These are phyloP conservation scores for Drosophila percnosoma DNA, from an alignment of 2,888 invertebrate species.

Conservation along the genomic window DNA sequence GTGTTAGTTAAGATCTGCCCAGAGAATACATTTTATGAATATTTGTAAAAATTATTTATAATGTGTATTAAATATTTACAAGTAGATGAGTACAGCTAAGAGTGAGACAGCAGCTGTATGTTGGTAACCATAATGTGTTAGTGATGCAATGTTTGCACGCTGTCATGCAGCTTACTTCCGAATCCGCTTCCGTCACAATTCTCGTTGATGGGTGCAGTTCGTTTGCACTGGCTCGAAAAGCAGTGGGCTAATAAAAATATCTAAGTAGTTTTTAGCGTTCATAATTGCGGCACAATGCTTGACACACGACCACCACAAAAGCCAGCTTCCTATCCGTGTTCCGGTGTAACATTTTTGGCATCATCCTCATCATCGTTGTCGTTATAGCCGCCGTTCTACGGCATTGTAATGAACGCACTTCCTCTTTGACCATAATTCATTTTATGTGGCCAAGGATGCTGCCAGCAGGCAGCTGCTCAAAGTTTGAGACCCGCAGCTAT, in stretches of 20 bases:
- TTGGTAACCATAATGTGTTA: constrained; percentile 22
- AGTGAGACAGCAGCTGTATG: neutral
- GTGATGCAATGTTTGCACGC: constrained; percentile 60
- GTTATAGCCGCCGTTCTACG: constrained; percentile 28
- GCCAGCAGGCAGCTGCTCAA: constrained; percentile 50
- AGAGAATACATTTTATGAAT: neutral
- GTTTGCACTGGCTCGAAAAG: constrained; percentile 10
- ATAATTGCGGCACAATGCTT: constrained; percentile 82
- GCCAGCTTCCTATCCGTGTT: constrained; percentile 65
- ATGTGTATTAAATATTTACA: neutral
- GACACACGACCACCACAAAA: constrained; percentile 83
- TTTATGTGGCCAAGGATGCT: constrained; percentile 44
- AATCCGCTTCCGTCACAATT: constrained; percentile 41
- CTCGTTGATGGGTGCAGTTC: constrained; percentile 26
- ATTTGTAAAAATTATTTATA: neutral
- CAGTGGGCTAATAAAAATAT: constrained; percentile 71
- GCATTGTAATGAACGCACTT: constrained; percentile 65
- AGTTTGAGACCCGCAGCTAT: constrained; percentile 7
- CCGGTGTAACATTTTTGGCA: constrained; percentile 58
- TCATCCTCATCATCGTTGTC: constrained; percentile 36
- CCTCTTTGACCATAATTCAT: constrained; percentile 66
- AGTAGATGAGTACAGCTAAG: neutral
- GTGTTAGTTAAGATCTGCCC: neutral
- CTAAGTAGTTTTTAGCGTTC: constrained; percentile 79
- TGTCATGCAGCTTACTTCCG: constrained; percentile 69